These are phyloP conservation scores for Bothrops jararaca DNA, from an alignment of 2,113 vertebrate genomes.

Conservation along the genomic window DNA sequence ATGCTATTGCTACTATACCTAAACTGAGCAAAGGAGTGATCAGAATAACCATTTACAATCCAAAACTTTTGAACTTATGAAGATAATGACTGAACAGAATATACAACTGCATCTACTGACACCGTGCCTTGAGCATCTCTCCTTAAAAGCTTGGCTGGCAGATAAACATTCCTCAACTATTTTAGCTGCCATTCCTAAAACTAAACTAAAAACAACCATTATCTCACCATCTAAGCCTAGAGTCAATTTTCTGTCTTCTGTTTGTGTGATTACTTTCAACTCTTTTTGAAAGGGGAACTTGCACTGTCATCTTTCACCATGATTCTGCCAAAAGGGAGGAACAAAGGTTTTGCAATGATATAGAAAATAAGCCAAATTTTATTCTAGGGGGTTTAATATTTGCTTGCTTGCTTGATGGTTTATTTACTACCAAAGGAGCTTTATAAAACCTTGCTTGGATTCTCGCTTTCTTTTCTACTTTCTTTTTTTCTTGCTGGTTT, in stretches of 20 bases:
- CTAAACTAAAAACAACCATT: conserved; percentile 42
- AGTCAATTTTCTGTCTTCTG: conserved; percentile 50
- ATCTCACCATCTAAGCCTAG: conserved; percentile 26
- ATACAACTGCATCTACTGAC: not conserved
- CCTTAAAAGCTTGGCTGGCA: not conserved
- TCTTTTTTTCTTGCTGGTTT: not conserved
- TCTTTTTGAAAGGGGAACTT: conserved; percentile 47
- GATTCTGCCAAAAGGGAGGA: conserved; percentile 12
- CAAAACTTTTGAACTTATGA: not conserved
- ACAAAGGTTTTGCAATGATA: conserved; percentile 43
- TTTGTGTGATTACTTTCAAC: conserved; percentile 42
- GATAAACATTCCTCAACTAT: conserved; percentile 34
- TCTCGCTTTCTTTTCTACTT: not conserved
- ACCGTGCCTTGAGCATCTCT: not conserved
- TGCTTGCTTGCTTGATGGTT: not conserved
- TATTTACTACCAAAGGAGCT: not conserved
- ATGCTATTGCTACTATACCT: not conserved
- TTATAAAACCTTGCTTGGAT: not conserved
- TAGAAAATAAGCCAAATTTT: conserved; percentile 30
- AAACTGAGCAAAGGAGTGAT: not conserved
- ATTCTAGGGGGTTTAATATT: conserved; percentile 38
- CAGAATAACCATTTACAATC: not conserved
- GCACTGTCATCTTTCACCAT: conserved; percentile 33
- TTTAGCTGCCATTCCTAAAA: conserved; percentile 43
- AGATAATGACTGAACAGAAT: not conserved